Percentiles rank a stretch among this genome's conserved stretches.
phyloP scores from a whole-genome alignment of 2,797 vertebrate species.

The Poecile montanus region DNA sequence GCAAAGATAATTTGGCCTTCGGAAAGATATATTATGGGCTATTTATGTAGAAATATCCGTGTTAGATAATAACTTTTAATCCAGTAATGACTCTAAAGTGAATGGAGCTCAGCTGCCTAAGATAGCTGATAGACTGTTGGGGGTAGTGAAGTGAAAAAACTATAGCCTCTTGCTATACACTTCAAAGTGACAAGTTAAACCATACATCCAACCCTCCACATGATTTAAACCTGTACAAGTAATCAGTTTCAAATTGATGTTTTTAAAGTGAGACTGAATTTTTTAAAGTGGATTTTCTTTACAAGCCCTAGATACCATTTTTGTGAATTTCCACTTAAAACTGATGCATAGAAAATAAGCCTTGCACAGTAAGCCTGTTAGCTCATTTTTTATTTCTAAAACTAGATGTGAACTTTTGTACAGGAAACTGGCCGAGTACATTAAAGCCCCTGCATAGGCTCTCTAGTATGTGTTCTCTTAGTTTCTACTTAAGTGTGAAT shows the following conservation, averaged over 20 bases:
- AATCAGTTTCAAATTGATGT: neutral
- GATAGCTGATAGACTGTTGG: neutral
- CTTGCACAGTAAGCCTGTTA: neutral
- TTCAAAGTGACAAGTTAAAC: neutral
- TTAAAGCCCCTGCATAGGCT: neutral
- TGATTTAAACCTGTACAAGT: neutral
- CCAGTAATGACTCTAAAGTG: neutral
- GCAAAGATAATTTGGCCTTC: neutral
- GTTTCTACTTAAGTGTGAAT: neutral
- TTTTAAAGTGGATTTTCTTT: neutral
- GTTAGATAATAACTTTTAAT: neutral
- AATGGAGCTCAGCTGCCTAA: neutral
- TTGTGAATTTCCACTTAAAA: neutral
- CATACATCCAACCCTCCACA: fast-evolving
- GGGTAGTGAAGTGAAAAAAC: neutral
- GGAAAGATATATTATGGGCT: neutral
- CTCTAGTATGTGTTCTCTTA: neutral
- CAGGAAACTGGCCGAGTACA: neutral
- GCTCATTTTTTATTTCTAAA: neutral
- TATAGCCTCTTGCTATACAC: neutral
- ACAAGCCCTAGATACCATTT: neutral
- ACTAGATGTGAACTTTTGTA: neutral
- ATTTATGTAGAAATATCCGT: neutral
- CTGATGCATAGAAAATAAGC: neutral
- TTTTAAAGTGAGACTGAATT: neutral